Conservation (phyloP, 1,140 invertebrate genomes). For the Drosophila navojoa region DNA sequence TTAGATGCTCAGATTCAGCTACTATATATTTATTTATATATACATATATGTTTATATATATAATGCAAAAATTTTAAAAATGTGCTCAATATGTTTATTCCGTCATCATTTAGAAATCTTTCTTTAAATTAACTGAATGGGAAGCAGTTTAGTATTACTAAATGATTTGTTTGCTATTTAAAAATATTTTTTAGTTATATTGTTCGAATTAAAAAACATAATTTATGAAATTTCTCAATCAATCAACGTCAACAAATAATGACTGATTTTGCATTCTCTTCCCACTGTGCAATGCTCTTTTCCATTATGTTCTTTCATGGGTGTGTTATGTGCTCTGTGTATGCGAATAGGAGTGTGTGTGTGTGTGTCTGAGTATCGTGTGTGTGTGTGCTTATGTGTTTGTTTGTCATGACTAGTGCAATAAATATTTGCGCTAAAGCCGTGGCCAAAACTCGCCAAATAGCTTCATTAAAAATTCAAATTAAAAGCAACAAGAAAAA, state of each 20-base stretch:
- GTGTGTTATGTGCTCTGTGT: constrained; percentile 20
- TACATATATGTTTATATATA: background rate
- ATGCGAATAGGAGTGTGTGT: background rate
- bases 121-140: background rate
- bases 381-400: constrained; percentile 18
- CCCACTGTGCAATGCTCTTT: constrained; percentile 39
- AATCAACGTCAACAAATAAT: background rate
- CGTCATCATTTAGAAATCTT: background rate
- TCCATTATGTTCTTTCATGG: constrained; percentile 37
- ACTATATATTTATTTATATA: background rate
- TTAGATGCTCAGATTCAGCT: constrained; percentile 17
- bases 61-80: background rate
- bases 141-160: background rate
- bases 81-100: background rate
- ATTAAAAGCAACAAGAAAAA: constrained; percentile 52
- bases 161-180: background rate
- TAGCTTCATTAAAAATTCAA: constrained; percentile 80
- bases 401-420: constrained; percentile 71
- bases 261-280: background rate
- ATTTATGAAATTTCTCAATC: background rate
- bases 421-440: constrained; percentile 76
- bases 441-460: constrained; percentile 64
- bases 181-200: no score
- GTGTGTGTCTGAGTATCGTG: constrained; percentile 9
- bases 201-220: no score